phyloP scores from a whole-genome alignment of 2,888 invertebrate genomes.

The Leptopterna dolabrata region DNA sequence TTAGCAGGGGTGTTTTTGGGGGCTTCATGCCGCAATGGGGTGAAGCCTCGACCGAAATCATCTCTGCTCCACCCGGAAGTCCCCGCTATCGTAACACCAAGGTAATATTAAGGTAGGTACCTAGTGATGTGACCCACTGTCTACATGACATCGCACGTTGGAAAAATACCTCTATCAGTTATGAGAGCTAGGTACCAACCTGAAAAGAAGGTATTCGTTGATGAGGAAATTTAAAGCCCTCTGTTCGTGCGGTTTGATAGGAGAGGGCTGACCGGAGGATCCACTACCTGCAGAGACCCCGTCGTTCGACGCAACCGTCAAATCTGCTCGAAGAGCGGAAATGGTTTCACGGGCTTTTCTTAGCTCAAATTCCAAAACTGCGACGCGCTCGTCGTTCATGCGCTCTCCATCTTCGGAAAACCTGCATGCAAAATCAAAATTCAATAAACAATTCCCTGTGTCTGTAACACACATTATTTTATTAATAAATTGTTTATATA shows the following conservation, averaged over 20 bases:
- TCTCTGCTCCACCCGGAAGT: too few species aligned
- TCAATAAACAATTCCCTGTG: background rate
- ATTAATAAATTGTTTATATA: too few species aligned
- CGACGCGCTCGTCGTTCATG: constrained; percentile 82
- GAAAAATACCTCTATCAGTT: too few species aligned
- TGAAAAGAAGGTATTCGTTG: constrained; percentile 78
- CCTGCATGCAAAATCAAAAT: background rate
- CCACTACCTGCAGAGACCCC: background rate
- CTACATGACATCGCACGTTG: too few species aligned
- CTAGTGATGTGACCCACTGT: too few species aligned
- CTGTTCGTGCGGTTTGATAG: constrained; percentile 83
- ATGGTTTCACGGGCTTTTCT: constrained; percentile 89
- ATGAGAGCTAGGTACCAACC: too few species aligned
- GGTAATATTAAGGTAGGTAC: too few species aligned
- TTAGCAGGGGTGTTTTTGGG: too few species aligned
- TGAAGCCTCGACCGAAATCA: too few species aligned
- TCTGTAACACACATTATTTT: too few species aligned
- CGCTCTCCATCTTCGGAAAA: constrained; percentile 88
- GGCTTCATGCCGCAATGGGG: too few species aligned
- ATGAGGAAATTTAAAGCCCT: constrained; percentile 87
- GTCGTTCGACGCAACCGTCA: constrained; percentile 82
- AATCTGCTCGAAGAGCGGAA: constrained; percentile 80
- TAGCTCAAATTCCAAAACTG: constrained; percentile 88
- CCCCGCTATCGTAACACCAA: too few species aligned
- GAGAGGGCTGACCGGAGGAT: background rate